These are phyloP conservation scores for Drosophila ezoana DNA, from an alignment of 2,888 invertebrate genomes.

Conservation along the genomic window DNA sequence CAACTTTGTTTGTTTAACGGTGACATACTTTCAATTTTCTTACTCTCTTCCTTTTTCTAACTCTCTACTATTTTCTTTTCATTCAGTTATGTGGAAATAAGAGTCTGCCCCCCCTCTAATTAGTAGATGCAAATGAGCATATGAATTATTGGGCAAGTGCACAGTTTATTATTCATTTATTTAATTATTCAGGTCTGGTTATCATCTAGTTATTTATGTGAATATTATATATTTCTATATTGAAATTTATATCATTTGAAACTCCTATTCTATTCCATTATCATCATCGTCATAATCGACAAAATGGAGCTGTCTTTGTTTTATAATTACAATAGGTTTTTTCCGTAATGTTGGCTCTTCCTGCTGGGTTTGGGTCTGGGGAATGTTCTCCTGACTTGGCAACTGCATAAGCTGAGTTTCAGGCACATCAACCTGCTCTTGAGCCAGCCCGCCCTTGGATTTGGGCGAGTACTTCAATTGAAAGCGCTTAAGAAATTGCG, in stretches of 20 bases:
- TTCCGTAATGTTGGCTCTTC: background rate
- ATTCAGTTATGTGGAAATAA: no score
- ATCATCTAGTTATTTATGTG: background rate
- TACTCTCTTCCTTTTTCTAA: no score
- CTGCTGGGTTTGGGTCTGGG: background rate
- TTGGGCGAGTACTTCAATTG: constrained; percentile 26
- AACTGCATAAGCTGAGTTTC: constrained; percentile 11
- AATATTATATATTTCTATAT: background rate
- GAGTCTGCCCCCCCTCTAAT: no score
- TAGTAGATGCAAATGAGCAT: no score
- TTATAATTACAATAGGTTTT: background rate
- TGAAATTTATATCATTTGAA: no score
- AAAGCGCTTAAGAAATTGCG: constrained; percentile 49
- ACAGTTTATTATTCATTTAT: background rate
- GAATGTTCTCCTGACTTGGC: background rate
- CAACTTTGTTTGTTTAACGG: no score
- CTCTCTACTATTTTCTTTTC: no score
- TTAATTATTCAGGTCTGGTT: background rate
- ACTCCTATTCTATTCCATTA: background rate
- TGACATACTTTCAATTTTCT: no score
- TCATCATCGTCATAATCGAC: constrained; percentile 40
- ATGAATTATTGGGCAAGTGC: no score
- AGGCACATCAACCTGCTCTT: background rate
- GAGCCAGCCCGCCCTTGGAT: background rate
- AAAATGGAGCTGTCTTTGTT: constrained; percentile 26